Base-by-base conservation (phyloP, 2,113 vertebrate species). In the Triplophysa rosa region DNA sequence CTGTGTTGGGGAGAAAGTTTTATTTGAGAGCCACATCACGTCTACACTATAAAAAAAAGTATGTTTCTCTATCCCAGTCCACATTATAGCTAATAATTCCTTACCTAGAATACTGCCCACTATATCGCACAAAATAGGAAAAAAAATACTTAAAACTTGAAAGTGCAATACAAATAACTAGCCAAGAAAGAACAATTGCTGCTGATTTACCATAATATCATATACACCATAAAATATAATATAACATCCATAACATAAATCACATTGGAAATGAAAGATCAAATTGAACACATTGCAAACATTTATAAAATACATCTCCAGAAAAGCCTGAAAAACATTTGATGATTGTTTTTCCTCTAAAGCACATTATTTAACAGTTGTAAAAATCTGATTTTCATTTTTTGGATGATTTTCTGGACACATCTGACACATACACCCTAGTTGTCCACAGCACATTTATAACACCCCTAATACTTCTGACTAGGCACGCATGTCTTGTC, bases 391-490 rank as follows among this genome's bases (percentile, higher is more conserved):
- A 33, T 54, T 23, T 29, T 21, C 29, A 21, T 33, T 40, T 40
- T 29, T 58, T 24, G 14, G 29, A 29, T 56, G 67, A 14, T 58
- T 71, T 19, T 58, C 19, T 71, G 56, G n/a, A 58, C n/a, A 47
- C n/a, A 4, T 8, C 12, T 71, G 49, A 14, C 17, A 23, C 29
- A 59, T 59, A 23, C 40, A 59, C 37, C 33, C 52, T 40, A 33
- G 3, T 59, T 59, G 52, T 59, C 69, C 58, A 72, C 16, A 59
- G 54, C 33, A 45, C 54, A 37, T 66, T 58, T 37, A 45, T 73
- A 16, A 82, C 29, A 40, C 61, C 29, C 19, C 40, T 47, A 49
- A 66, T 82, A 65, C 29, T 49, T 67, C 7, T 12, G 67, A 67
- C 54, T n/a, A 17, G 64, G 59, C 66, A 52, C 5, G 29, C 10